phyloP scores from a whole-genome alignment of 2,888 invertebrate species.

The Habrosyne pyritoides region DNA sequence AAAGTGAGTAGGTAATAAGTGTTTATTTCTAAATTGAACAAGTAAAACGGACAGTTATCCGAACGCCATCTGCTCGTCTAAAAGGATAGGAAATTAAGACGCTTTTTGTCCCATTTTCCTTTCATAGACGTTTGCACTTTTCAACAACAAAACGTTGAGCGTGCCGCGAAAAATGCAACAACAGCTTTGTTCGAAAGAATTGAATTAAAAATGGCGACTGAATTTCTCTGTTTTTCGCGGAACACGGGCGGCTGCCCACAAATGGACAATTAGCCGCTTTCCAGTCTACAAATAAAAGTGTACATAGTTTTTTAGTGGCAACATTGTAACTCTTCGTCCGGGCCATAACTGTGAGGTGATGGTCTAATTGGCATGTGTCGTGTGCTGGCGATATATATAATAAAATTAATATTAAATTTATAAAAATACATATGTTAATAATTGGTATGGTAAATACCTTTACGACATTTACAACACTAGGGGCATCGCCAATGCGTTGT shows the following conservation, averaged over 20 bases:
- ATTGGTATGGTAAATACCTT: too few species aligned
- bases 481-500: too few species aligned
- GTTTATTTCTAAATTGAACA: background rate
- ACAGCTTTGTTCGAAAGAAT: slow-evolving; percentile 74
- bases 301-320: slow-evolving; percentile 48
- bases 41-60: slow-evolving; percentile 21
- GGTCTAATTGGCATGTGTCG: background rate
- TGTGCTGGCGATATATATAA: background rate
- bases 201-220: slow-evolving; percentile 78
- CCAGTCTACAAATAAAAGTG: slow-evolving; percentile 37
- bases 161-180: slow-evolving; percentile 66
- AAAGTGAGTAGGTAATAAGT: too few species aligned
- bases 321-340: slow-evolving; percentile 49
- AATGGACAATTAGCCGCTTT: slow-evolving; percentile 76
- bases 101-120: slow-evolving; percentile 62
- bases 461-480: too few species aligned
- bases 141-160: slow-evolving; percentile 58
- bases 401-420: too few species aligned
- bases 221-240: slow-evolving; percentile 71
- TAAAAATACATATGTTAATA: too few species aligned
- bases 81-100: slow-evolving; percentile 69
- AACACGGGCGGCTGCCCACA: slow-evolving; percentile 71
- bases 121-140: slow-evolving; percentile 68
- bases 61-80: slow-evolving; percentile 39
- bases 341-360: background rate